Percentiles rank a stretch among this genome's conserved stretches.
Conservation (phyloP, 2,797 vertebrate genomes). For the Manis crassicaudata region DNA sequence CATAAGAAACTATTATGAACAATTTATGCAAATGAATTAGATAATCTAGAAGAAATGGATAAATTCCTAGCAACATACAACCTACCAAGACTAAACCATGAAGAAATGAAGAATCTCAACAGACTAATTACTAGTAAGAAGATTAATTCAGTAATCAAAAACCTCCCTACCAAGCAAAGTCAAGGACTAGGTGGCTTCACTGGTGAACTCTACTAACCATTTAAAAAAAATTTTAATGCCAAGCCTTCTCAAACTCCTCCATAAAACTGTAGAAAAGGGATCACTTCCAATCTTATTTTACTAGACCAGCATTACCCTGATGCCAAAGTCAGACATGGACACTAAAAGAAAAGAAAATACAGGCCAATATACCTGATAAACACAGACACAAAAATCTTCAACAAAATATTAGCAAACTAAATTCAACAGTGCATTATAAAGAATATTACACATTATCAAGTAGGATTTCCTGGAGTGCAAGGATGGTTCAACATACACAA, state of each 20-base stretch:
- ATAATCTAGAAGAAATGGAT: not conserved
- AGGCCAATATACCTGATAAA: not conserved
- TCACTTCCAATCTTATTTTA: not conserved
- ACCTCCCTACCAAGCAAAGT: not conserved
- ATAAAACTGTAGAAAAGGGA: not conserved
- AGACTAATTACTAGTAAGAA: not conserved
- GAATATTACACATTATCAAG: not conserved
- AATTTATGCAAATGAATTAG: not conserved
- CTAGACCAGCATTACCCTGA: not conserved
- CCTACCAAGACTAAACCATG: not conserved
- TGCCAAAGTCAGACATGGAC: not conserved
- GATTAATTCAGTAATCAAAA: not conserved
- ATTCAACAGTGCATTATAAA: not conserved
- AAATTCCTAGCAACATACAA: not conserved
- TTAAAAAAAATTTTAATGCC: not conserved
- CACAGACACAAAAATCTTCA: not conserved
- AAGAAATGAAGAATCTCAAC: not conserved
- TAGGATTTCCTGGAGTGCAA: not conserved
- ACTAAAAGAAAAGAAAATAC: not conserved
- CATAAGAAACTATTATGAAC: not conserved
- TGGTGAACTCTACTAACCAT: not conserved
- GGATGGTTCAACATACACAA: not conserved
- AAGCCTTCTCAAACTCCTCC: not conserved
- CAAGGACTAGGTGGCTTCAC: not conserved
- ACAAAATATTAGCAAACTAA: not conserved